Evolutionary conservation across 2,888 invertebrate species (phyloP).

Genomic region (Nymphalis c-album): DNA sequence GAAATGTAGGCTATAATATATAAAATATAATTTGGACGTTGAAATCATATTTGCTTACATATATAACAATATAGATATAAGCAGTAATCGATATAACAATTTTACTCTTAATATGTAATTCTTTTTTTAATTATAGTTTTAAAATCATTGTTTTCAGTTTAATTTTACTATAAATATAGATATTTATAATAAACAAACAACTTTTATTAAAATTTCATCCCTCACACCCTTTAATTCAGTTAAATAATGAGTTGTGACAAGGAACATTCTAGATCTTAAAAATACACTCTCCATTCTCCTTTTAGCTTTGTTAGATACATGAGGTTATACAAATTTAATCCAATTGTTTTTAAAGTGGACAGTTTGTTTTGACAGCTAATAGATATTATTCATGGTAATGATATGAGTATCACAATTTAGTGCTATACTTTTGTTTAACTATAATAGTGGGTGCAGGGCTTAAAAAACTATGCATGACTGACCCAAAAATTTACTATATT

Average conservation of each 20-base stretch:
- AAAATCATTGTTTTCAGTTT: constrained; percentile 26
- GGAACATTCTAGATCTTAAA: constrained; percentile 66
- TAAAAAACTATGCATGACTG: background rate
- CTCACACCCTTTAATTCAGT: constrained; percentile 36
- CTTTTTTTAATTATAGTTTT: constrained; percentile 17
- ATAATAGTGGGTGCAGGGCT: background rate
- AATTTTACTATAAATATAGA: constrained; percentile 31
- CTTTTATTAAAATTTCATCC: constrained; percentile 44
- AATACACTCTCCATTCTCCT: constrained; percentile 41
- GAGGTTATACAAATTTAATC: constrained; percentile 7
- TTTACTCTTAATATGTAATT: constrained; percentile 22
- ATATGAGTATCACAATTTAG: background rate
- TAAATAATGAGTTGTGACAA: constrained; percentile 36
- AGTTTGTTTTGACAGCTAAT: constrained; percentile 32
- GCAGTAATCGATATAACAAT: constrained; percentile 16
- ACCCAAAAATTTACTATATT: background rate
- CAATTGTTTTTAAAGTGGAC: constrained; percentile 14
- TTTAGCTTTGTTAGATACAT: constrained; percentile 12
- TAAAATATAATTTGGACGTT: constrained; percentile 12
- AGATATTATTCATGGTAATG: constrained; percentile 27
- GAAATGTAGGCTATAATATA: background rate
- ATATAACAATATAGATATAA: constrained; percentile 10
- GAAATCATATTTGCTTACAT: constrained; percentile 12
- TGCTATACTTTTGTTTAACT: background rate
- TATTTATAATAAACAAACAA: constrained; percentile 32